Evolutionary conservation across 2,113 vertebrate species (phyloP), one percentile per base, ranked within the genome.

Genomic region (Edolisoma coerulescens): DNA sequence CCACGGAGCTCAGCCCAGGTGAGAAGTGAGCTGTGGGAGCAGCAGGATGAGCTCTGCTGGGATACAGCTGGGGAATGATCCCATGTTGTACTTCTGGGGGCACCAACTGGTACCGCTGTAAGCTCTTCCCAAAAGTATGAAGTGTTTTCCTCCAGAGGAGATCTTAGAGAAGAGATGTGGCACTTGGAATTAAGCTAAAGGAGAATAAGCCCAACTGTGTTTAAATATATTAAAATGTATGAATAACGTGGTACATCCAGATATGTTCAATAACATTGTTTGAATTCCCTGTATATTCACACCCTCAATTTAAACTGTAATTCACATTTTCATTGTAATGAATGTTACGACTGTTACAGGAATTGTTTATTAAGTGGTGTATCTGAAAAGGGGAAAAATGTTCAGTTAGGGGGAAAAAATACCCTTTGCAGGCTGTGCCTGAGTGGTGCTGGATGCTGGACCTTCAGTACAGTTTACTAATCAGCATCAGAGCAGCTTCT

Each of bases 341-440:
- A 39, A n/a, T 59, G 13, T 75, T 68, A 27, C 10, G 28, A 44
- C 37, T 65, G 21, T 49, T 91, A 39, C 1, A 26, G 26, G 71
- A 81, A 81, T 47, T 52, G 10, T 26, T 15, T 17, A 10, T 42
- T 41, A 77, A 80, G n/a, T 41, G 30, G 21, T 11, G 1, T 28
- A 18, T 74, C 52, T 74, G 42, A 87, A 90, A 89, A 67, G 11
- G 23, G 9, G 21, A 16, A 57, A 54, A 59, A 67, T 18, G 4
- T 57, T 69, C 0, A 0, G 8, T 26, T 74, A 9, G 16, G 8
- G 21, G 9, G 7, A 3, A 49, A 47, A 70, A 79, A 16, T 5
- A 6, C 2, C 17, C 27, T 68, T 53, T 63, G 6, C 26, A 77
- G 49, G 17, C 20, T 57, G 41, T 76, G 28, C 28, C 27, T 79